phyloP scores from a whole-genome alignment of 1,140 invertebrate genomes.

The Pogonognathellus flavescens region DNA sequence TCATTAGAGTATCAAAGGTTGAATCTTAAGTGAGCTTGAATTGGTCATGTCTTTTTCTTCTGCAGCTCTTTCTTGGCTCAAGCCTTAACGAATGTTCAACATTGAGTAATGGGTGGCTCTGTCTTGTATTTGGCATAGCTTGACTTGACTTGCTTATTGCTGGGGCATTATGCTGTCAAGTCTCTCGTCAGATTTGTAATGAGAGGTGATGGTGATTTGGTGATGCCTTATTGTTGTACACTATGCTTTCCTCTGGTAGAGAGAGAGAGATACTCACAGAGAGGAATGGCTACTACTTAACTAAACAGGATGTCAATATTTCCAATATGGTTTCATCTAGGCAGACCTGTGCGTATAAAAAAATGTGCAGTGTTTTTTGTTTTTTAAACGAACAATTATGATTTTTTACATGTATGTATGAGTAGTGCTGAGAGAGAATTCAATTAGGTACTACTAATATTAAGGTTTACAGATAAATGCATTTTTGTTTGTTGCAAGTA shows the following conservation, averaged over 20 bases:
- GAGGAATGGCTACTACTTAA: not conserved
- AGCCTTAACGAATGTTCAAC: not conserved
- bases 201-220: not conserved
- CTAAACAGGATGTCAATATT: no score
- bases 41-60: not conserved
- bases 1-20: constrained; percentile 47
- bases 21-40: not conserved
- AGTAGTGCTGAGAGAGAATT: not conserved
- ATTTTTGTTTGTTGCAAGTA: not conserved
- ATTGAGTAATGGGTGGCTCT: not conserved
- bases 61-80: not conserved
- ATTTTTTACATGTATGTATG: no score
- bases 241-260: not conserved
- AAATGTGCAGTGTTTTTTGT: no score
- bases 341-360: no score
- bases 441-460: not conserved
- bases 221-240: not conserved
- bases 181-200: constrained; percentile 8
- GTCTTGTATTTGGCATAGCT: not conserved
- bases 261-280: not conserved
- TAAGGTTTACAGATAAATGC: not conserved
- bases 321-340: no score
- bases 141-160: not conserved
- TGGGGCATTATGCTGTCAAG: not conserved
- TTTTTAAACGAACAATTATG: no score